These are phyloP conservation scores for Poecilia picta DNA, from an alignment of 2,797 vertebrate genomes.

Conservation along the genomic window DNA sequence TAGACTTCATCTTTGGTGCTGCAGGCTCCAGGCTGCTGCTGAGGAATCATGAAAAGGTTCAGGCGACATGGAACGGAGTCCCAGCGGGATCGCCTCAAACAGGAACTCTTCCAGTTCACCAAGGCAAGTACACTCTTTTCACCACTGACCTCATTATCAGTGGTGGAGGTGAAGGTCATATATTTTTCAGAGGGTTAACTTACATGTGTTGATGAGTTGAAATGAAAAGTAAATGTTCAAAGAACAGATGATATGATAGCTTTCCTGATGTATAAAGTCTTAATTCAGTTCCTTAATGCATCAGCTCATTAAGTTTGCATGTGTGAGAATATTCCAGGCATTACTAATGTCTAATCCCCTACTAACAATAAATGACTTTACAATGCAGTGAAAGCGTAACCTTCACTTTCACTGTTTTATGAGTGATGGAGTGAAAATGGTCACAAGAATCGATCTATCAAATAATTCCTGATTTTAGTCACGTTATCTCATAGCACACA, in stretches of 20 bases:
- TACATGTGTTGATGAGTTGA: background rate
- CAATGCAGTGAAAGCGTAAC: background rate
- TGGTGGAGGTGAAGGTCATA: background rate
- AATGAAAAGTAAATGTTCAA: background rate
- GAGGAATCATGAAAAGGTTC: conserved; percentile 92
- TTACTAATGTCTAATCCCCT: background rate
- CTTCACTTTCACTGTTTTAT: background rate
- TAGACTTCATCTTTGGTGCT: conserved; percentile 50
- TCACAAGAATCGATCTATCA: background rate
- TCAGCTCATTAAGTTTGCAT: background rate
- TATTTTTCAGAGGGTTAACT: background rate
- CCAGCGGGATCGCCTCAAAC: conserved; percentile 90
- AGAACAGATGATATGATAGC: background rate
- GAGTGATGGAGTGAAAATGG: background rate
- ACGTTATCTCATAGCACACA: background rate
- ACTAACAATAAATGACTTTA: background rate
- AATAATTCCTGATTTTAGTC: background rate
- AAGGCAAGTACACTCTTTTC: conserved; percentile 79
- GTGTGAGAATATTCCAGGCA: background rate
- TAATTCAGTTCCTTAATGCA: background rate
- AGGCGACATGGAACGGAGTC: conserved; percentile 92
- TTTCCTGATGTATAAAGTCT: background rate
- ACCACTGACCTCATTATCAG: background rate
- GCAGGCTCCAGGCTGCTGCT: conserved; percentile 61
- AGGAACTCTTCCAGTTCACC: conserved; percentile 95